phyloP scores from a whole-genome alignment of 30 jellyfish, hydroid and myxozoan genomes.

The Pseudorhiza aurosa region DNA sequence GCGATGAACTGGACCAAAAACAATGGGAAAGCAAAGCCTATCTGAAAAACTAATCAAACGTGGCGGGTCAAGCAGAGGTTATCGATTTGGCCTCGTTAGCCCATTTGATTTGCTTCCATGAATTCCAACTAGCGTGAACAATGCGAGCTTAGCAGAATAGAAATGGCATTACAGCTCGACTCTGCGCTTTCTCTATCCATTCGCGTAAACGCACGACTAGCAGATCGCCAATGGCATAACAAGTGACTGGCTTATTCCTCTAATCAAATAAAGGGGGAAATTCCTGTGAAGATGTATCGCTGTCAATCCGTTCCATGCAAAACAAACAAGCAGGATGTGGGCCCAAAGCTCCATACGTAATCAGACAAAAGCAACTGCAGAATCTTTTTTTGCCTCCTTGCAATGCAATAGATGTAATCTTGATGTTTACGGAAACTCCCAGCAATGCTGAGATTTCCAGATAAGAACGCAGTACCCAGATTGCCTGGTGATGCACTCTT shows the following conservation, averaged over 20 bases:
- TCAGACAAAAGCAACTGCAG: not conserved
- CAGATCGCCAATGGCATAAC: not conserved
- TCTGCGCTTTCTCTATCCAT: not conserved
- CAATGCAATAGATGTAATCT: not conserved
- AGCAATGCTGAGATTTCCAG: not conserved
- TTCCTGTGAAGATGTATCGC: not conserved
- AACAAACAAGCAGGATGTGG: not conserved
- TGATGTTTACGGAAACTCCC: not conserved
- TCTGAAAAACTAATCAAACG: not conserved
- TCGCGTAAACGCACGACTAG: not conserved
- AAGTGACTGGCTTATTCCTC: not conserved
- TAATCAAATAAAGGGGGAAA: not conserved
- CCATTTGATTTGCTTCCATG: not conserved
- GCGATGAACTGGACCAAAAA: too few species aligned
- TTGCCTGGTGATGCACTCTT: too few species aligned
- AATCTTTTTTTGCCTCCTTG: not conserved
- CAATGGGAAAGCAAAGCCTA: too few species aligned
- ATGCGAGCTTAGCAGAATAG: not conserved
- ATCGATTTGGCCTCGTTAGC: not conserved
- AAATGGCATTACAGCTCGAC: not conserved
- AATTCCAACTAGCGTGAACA: not conserved
- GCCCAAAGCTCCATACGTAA: not conserved
- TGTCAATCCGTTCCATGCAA: not conserved
- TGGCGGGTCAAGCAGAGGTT: constrained; percentile 1
- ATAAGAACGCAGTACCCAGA: not conserved